Evolutionary conservation across 2,113 vertebrate genomes (phyloP).

Genomic region (Prionailurus viverrinus): DNA sequence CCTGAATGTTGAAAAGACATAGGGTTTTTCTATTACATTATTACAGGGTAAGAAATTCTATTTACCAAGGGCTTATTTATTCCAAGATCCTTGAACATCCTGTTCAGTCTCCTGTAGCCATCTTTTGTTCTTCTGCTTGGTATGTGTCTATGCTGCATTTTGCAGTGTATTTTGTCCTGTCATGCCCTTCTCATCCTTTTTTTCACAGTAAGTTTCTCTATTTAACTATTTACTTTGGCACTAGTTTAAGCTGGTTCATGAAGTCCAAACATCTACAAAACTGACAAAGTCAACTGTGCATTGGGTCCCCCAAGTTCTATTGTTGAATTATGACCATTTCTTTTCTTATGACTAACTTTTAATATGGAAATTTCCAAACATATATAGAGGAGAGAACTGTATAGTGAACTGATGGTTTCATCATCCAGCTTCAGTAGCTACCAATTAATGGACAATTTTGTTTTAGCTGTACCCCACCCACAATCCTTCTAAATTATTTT

Average conservation of each 20-base stretch:
- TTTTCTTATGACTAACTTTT: neutral
- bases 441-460: neutral
- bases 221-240: neutral
- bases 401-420: neutral
- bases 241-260: neutral
- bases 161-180: neutral
- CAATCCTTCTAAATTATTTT: neutral
- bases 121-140: neutral
- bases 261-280: neutral
- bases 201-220: neutral
- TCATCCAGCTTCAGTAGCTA: neutral
- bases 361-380: neutral
- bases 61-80: neutral
- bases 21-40: neutral
- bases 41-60: neutral
- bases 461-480: neutral
- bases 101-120: neutral
- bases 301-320: neutral
- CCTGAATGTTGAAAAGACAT: neutral
- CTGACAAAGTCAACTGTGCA: neutral
- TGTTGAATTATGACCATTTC: neutral
- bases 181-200: neutral
- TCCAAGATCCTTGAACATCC: neutral
- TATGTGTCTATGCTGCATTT: neutral
- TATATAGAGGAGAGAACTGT: neutral